Conservation (phyloP, 2,113 vertebrate genomes). For the Gambusia holbrooki region DNA sequence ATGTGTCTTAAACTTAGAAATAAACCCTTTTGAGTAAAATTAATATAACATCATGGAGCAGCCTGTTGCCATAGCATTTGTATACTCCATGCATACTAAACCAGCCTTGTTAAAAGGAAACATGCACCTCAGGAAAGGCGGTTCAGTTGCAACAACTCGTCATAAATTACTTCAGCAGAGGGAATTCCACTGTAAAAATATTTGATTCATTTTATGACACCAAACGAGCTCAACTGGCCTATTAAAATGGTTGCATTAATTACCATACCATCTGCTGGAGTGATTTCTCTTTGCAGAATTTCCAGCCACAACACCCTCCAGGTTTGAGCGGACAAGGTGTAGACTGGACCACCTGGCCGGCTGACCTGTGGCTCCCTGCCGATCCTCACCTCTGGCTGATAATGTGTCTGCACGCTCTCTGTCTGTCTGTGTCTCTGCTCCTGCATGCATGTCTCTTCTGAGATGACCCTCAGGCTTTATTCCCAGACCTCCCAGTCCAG, state of each 20-base stretch:
- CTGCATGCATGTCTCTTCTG: conserved; percentile 62
- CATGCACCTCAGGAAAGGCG: background rate
- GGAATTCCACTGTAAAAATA: conserved; percentile 27
- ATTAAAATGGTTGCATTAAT: conserved; percentile 52
- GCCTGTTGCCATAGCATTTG: background rate
- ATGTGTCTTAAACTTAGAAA: background rate
- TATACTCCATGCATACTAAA: background rate
- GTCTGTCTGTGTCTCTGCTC: conserved; percentile 35
- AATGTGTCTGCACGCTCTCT: conserved; percentile 40
- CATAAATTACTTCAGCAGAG: conserved; percentile 27
- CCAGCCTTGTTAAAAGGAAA: background rate
- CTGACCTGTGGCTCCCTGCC: conserved; percentile 59
- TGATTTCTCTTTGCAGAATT: conserved; percentile 23
- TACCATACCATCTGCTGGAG: conserved; percentile 47
- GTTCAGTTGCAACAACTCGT: background rate
- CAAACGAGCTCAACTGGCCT: conserved; percentile 28
- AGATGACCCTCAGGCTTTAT: conserved; percentile 47
- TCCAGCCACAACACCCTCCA: conserved; percentile 31
- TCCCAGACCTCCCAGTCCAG: conserved; percentile 63
- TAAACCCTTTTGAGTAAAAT: background rate
- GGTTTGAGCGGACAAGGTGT: conserved; percentile 52
- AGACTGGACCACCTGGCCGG: conserved; percentile 66
- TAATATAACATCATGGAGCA: conserved; percentile 3
- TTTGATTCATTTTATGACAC: conserved; percentile 33
- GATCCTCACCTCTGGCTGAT: conserved; percentile 68